These are phyloP conservation scores for Zaprionus taronus DNA, from an alignment of 1,140 invertebrate species.

Conservation along the genomic window DNA sequence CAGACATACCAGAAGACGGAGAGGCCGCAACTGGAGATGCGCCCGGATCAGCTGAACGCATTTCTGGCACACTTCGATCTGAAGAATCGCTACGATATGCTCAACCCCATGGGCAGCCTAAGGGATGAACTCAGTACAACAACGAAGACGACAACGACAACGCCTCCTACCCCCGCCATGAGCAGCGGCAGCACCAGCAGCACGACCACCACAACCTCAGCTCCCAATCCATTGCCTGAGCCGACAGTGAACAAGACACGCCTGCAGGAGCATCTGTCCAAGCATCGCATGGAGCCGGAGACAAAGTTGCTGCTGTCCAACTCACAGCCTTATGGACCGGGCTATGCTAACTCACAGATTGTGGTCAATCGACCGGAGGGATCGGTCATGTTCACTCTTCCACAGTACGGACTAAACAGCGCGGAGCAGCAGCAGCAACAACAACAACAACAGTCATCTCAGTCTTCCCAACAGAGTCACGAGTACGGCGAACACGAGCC, in stretches of 20 bases:
- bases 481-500: conserved; percentile 64
- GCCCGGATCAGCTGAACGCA: conserved; percentile 82
- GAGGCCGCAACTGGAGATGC: conserved; percentile 69
- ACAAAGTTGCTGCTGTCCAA: conserved; percentile 71
- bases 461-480: conserved; percentile 43
- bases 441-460: not conserved
- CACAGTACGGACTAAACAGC: conserved; percentile 46
- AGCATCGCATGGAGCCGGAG: conserved; percentile 68
- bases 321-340: conserved; percentile 51
- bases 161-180: conserved; percentile 18
- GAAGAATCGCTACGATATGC: conserved; percentile 70
- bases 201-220: conserved; percentile 9
- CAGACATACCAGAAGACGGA: conserved; percentile 72
- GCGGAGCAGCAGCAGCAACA: conserved; percentile 38
- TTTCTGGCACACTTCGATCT: conserved; percentile 82
- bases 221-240: conserved; percentile 19
- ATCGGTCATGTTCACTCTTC: conserved; percentile 77
- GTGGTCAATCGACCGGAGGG: conserved; percentile 83
- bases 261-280: conserved; percentile 62
- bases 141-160: conserved; percentile 32
- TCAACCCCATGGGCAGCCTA: conserved; percentile 50
- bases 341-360: conserved; percentile 81
- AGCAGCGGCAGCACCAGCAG: not conserved
- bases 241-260: conserved; percentile 58
- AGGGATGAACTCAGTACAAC: not conserved